These are phyloP conservation scores for Sebastolobus alascanus DNA, from an alignment of 2,797 vertebrate species.

Conservation along the genomic window DNA sequence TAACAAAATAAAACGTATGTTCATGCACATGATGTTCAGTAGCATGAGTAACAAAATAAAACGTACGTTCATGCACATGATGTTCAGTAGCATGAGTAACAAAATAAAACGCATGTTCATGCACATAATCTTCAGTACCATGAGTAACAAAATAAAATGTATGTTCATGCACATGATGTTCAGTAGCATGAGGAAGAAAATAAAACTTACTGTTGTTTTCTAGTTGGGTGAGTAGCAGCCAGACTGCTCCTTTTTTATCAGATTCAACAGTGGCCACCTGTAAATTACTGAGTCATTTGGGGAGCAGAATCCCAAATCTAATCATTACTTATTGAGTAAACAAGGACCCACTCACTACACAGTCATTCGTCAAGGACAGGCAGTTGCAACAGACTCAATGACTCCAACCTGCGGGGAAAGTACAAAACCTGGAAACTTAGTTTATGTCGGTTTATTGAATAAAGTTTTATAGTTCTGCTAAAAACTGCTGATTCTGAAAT, in stretches of 20 bases:
- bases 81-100: no score
- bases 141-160: not conserved
- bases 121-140: no score
- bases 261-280: constrained; percentile 26
- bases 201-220: constrained; percentile 59
- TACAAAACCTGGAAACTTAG: constrained; percentile 17
- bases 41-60: no score
- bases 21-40: no score
- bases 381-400: constrained; percentile 59
- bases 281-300: constrained; percentile 43
- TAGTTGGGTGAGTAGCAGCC: constrained; percentile 6
- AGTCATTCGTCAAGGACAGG: constrained; percentile 64
- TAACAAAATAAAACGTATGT: no score
- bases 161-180: constrained; percentile 11
- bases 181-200: constrained; percentile 7
- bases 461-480: not conserved
- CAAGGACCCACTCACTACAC: constrained; percentile 35
- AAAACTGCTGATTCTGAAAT: not conserved
- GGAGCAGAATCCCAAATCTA: constrained; percentile 41
- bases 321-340: constrained; percentile 77
- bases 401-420: constrained; percentile 50
- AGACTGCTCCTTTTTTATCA: constrained; percentile 16
- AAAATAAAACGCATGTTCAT: no score
- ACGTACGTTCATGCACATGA: no score
- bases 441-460: not conserved